Evolutionary conservation across 2,797 vertebrate species (phyloP).

Genomic region (Antennarius maculatus): DNA sequence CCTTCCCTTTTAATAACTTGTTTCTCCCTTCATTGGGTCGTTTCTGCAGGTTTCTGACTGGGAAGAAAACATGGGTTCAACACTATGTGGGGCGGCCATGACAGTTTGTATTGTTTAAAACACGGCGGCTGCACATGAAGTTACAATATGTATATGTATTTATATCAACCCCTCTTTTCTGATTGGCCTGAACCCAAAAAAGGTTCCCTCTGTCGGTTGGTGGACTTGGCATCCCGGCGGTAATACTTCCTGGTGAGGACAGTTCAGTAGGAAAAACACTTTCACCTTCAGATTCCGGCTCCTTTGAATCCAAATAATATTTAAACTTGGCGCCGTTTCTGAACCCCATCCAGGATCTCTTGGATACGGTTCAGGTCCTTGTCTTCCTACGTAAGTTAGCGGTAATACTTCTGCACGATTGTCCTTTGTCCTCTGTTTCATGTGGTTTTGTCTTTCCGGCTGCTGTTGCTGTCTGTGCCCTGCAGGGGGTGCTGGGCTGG

Average conservation of each 20-base stretch:
- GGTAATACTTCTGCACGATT: slow-evolving; percentile 16
- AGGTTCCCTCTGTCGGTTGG: neutral
- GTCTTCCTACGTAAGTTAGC: slow-evolving; percentile 37
- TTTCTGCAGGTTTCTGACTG: too few relatives aligned
- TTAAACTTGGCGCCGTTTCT: slow-evolving; percentile 14
- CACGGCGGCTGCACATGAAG: slow-evolving; percentile 16
- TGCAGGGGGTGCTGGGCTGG: slow-evolving; percentile 11
- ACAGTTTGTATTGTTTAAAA: slow-evolving; percentile 6
- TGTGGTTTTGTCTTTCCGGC: slow-evolving; percentile 52
- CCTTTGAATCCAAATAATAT: slow-evolving; percentile 29
- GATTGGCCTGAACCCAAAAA: slow-evolving; percentile 7
- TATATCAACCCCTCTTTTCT: slow-evolving; percentile 4
- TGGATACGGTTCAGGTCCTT: slow-evolving; percentile 15
- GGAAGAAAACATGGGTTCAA: neutral
- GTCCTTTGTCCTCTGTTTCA: slow-evolving; percentile 25
- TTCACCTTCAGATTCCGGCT: neutral
- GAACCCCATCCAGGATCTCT: slow-evolving; percentile 3
- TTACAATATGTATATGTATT: neutral
- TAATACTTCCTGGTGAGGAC: neutral
- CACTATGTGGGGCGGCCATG: slow-evolving; percentile 11
- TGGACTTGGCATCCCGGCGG: slow-evolving; percentile 4
- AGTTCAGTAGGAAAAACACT: slow-evolving; percentile 7
- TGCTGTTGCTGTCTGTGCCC: slow-evolving; percentile 34
- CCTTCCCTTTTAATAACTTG: neutral
- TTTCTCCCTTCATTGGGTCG: neutral